Conservation (phyloP, 2,113 vertebrate species). For the Melanotaenia duboulayi region DNA sequence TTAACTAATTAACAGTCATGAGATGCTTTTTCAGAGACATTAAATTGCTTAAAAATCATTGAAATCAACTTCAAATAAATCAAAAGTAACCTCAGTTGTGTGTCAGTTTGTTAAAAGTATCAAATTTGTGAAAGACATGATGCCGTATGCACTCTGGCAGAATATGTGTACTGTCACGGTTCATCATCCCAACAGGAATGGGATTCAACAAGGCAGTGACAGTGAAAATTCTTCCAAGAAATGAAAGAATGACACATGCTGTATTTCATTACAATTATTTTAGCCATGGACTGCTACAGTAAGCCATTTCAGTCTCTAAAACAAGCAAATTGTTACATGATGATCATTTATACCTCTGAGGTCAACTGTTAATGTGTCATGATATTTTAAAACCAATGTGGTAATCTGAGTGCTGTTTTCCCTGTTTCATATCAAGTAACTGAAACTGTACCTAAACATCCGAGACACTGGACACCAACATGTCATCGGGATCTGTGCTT, state of each 20-base stretch:
- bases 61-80: constrained; percentile 79
- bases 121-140: neutral
- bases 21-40: constrained; percentile 78
- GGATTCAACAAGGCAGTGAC: constrained; percentile 31
- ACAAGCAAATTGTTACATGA: constrained; percentile 1
- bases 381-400: constrained; percentile 47
- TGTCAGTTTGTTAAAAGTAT: constrained; percentile 56
- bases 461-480: constrained; percentile 33
- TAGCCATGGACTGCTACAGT: neutral
- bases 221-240: constrained; percentile 41
- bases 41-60: constrained; percentile 75
- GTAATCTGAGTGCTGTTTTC: neutral
- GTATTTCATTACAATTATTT: constrained; percentile 31
- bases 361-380: constrained; percentile 38
- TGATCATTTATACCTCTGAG: constrained; percentile 41
- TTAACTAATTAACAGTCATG: constrained; percentile 73
- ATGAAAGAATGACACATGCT: constrained; percentile 34
- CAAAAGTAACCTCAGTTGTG: constrained; percentile 63
- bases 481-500: neutral
- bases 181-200: constrained; percentile 47
- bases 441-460: constrained; percentile 16
- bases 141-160: neutral
- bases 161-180: constrained; percentile 35
- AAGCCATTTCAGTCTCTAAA: neutral
- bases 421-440: constrained; percentile 27